Evolutionary conservation across 2,888 invertebrate species (phyloP).

Genomic region (Myopa tessellatipennis): DNA sequence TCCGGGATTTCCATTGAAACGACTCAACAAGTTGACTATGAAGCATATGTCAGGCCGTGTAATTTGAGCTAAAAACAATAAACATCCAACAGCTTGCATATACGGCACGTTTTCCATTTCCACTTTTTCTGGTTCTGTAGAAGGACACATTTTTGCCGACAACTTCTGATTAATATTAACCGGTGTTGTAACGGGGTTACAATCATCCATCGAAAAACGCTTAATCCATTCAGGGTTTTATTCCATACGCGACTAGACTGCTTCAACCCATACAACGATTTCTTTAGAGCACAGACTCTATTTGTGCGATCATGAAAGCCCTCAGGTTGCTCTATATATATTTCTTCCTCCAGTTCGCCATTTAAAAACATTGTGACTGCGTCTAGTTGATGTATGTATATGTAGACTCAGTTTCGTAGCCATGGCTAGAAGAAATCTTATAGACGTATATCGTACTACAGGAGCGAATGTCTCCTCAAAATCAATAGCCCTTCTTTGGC

Average conservation of each 20-base stretch:
- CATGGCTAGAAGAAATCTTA: conserved; percentile 15
- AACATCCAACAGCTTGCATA: conserved; percentile 34
- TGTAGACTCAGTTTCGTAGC: neutral
- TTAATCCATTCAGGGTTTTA: conserved; percentile 13
- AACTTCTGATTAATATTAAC: conserved; percentile 37
- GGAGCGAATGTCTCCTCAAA: conserved; percentile 35
- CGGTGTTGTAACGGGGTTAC: conserved; percentile 20
- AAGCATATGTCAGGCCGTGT: conserved; percentile 40
- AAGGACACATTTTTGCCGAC: conserved; percentile 37
- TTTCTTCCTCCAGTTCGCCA: conserved; percentile 42
- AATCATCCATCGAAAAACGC: conserved; percentile 40
- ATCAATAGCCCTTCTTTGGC: conserved; percentile 20
- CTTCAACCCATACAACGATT: conserved; percentile 10
- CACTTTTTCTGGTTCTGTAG: conserved; percentile 34
- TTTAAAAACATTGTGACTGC: conserved; percentile 45
- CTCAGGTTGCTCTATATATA: conserved; percentile 42
- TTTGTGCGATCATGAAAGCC: conserved; percentile 36
- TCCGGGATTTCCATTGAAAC: conserved; percentile 33
- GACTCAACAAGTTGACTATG: conserved; percentile 35
- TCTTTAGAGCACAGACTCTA: conserved; percentile 8
- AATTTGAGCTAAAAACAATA: conserved; percentile 35
- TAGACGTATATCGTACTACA: conserved; percentile 20
- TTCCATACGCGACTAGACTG: conserved; percentile 8
- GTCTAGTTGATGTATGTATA: conserved; percentile 44
- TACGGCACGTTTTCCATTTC: conserved; percentile 39